A percentile compares a stretch with the other conserved stretches of the same genome.
phyloP scores from a whole-genome alignment of 1,140 invertebrate species.

The Hycleus cichorii region DNA sequence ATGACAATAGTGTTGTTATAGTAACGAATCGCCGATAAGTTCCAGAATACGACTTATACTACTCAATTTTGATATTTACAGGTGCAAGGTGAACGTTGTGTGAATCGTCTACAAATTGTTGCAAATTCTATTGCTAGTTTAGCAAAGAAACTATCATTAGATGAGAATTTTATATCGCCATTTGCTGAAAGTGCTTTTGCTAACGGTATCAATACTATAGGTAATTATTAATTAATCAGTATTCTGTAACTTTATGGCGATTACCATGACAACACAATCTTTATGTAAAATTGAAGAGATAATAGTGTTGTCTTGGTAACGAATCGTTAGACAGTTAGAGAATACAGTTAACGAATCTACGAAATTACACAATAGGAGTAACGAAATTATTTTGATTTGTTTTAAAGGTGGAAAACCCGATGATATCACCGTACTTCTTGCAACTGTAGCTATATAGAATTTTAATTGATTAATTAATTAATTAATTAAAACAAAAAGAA shows the following conservation, averaged over 20 bases:
- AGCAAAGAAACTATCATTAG: constrained; percentile 86
- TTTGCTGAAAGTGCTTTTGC: constrained; percentile 87
- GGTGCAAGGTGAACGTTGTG: constrained; percentile 62
- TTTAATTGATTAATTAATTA: background rate
- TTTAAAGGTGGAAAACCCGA: constrained; percentile 91
- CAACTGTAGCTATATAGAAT: constrained; percentile 64
- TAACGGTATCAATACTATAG: constrained; percentile 87
- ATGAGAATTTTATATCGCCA: constrained; percentile 90
- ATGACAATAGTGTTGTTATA: too few species aligned
- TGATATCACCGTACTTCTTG: constrained; percentile 93
- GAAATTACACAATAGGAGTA: background rate
- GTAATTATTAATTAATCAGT: constrained; percentile 46
- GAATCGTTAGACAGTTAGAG: too few species aligned
- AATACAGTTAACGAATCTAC: too few species aligned
- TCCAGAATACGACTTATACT: too few species aligned
- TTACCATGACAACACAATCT: too few species aligned
- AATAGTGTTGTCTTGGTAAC: too few species aligned
- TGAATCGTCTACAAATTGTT: constrained; percentile 72
- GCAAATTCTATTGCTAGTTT: constrained; percentile 93
- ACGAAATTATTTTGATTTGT: constrained; percentile 26
- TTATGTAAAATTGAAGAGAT: too few species aligned
- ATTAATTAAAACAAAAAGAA: background rate
- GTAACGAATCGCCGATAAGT: too few species aligned
- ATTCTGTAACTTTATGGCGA: too few species aligned
- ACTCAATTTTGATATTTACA: constrained; percentile 17